Evolutionary conservation across 2,113 vertebrate genomes (phyloP).

Genomic region (Orthonyx spaldingii): DNA sequence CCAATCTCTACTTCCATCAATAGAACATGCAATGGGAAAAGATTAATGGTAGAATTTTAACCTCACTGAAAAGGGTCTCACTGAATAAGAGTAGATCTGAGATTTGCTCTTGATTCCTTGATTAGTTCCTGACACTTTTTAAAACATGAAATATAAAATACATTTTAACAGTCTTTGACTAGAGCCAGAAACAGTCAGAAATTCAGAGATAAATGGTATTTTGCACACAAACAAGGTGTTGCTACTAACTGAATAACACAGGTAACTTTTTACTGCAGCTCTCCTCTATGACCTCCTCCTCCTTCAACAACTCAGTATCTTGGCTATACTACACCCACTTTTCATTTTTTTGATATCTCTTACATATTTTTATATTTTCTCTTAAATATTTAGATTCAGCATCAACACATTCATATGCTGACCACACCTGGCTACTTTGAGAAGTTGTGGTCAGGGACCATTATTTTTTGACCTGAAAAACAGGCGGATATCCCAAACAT

Average conservation of each 20-base stretch:
- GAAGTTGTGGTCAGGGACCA: background rate
- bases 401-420: background rate
- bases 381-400: background rate
- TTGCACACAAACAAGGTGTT: background rate
- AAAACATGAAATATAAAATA: background rate
- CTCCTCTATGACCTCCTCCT: background rate
- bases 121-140: background rate
- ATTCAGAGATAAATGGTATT: background rate
- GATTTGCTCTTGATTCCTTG: background rate
- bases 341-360: background rate
- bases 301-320: background rate
- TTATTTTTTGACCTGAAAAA: background rate
- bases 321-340: background rate
- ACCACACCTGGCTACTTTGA: background rate
- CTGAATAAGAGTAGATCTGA: background rate
- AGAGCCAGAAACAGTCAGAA: background rate
- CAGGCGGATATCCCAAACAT: background rate
- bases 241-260: background rate
- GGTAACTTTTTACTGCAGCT: background rate
- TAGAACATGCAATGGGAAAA: background rate
- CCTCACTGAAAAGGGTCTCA: background rate
- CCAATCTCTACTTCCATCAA: background rate
- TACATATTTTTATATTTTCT: background rate
- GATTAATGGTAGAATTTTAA: background rate
- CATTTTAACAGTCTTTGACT: background rate